These are phyloP conservation scores for Stomorhina lunata DNA, from an alignment of 2,888 invertebrate species.

Conservation along the genomic window DNA sequence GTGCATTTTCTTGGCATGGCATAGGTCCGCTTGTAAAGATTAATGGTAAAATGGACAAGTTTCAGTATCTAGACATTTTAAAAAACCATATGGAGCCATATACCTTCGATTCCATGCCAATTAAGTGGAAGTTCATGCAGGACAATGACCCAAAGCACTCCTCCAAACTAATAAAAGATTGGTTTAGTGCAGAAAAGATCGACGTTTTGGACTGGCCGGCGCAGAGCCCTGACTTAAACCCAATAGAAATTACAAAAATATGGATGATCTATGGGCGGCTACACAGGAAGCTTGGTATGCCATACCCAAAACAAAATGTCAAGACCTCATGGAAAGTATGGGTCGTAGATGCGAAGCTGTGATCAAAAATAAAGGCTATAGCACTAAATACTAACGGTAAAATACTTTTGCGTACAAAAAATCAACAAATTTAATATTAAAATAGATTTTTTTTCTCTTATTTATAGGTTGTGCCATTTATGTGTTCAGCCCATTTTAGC, in stretches of 20 bases:
- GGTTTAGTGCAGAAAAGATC: not conserved
- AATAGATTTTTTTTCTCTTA: no score
- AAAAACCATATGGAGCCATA: no score
- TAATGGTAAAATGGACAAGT: not conserved
- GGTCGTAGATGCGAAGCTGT: not conserved
- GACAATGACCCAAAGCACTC: no score
- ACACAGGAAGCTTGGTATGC: slow-evolving; percentile 12
- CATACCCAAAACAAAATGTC: slow-evolving; percentile 10
- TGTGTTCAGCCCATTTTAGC: no score
- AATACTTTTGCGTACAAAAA: no score
- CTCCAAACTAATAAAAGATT: no score
- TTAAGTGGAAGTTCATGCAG: no score
- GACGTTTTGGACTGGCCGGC: slow-evolving; percentile 10
- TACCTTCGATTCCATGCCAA: no score
- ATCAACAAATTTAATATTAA: no score
- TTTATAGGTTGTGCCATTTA: no score
- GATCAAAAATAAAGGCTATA: slow-evolving; percentile 6
- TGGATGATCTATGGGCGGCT: not conserved
- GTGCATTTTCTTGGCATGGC: no score
- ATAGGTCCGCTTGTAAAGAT: not conserved
- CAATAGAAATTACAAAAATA: slow-evolving; percentile 25
- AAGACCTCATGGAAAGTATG: not conserved
- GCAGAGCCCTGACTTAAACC: slow-evolving; percentile 10
- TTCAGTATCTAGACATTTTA: not conserved
- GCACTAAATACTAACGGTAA: slow-evolving; percentile 10